Evolutionary conservation across 2,888 invertebrate species (phyloP), one percentile per base, ranked within the genome.

Genomic region (Tetanocera ferruginea): DNA sequence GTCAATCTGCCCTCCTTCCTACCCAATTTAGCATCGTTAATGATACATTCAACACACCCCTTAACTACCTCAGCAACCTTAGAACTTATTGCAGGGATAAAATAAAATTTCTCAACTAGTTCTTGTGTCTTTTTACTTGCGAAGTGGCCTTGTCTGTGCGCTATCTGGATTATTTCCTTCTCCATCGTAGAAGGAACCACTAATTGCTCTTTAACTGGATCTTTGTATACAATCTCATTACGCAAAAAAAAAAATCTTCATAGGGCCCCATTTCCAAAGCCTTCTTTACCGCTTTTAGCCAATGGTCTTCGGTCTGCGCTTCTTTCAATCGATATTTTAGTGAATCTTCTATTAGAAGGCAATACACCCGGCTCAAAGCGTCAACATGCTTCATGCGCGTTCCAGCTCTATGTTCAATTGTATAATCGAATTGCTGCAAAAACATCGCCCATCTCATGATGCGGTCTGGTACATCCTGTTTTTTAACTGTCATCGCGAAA

Each of bases 111-210:
- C 77, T 3, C 66, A 2, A 17, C 81, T 23, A n/a, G 80, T 80
- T 28, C 52, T 78, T 17, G 78, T 72, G 34, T 81, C 82, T 3
- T 34, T 14, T 11, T 34, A 5, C 19, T 52, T 52, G n/a, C n/a
- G n/a, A n/a, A n/a, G n/a, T n/a, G n/a, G 52, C 88, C 87, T 31
- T 82, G 80, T 49, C 85, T 85, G 78, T 89, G 88, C 0, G 82
- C 81, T n/a, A 77, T 83, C 52, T 80, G 81, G 4, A 89, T 88
- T 2, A 89, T 83, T 76, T 89, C 85, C 2, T 72, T 52, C 6
- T 73, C 78, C 86, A 90, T 86, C 6, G 23, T 28, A 31, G 81
- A 84, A 0, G 89, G 89, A 28, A 89, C 83, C 0, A 87, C 85
- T 11, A 88, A 89, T 83, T 0, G 37, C 37, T 37, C 37, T 37